Evolutionary conservation across 2,113 vertebrate genomes (phyloP).

Genomic region (Nycticebus coucang): DNA sequence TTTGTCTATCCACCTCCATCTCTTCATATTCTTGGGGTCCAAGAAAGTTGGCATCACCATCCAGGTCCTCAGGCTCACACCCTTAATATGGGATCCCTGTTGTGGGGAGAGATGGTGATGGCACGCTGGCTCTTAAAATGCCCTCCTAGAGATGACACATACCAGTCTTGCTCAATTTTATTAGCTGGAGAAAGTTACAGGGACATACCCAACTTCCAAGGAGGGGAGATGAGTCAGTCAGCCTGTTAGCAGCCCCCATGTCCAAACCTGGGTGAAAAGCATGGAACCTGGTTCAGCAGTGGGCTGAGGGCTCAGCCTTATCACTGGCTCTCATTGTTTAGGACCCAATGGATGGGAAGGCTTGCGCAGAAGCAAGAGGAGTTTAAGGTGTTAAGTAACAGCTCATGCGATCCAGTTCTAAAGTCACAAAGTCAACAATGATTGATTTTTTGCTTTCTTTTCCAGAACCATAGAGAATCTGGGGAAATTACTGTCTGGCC

Average conservation of each 20-base stretch:
- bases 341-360: neutral
- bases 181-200: no score
- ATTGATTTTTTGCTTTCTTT: conserved; percentile 67
- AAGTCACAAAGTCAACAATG: conserved; percentile 53
- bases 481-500: conserved; percentile 70
- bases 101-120: no score
- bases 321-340: neutral
- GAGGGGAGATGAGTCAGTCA: no score
- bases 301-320: no score
- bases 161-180: no score
- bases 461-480: conserved; percentile 64
- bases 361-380: fast-evolving
- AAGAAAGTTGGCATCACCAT: neutral
- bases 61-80: fast-evolving
- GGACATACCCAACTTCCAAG: no score
- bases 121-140: no score
- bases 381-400: neutral
- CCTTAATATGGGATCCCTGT: neutral
- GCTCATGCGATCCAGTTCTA: neutral
- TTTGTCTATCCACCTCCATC: no score
- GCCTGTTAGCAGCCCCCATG: fast-evolving
- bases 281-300: neutral
- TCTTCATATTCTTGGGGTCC: neutral
- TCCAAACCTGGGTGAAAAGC: neutral
- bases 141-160: no score